Evolutionary conservation across 2,888 invertebrate genomes (phyloP), one percentile per base, ranked within the genome.

Genomic region (Nomada flava): DNA sequence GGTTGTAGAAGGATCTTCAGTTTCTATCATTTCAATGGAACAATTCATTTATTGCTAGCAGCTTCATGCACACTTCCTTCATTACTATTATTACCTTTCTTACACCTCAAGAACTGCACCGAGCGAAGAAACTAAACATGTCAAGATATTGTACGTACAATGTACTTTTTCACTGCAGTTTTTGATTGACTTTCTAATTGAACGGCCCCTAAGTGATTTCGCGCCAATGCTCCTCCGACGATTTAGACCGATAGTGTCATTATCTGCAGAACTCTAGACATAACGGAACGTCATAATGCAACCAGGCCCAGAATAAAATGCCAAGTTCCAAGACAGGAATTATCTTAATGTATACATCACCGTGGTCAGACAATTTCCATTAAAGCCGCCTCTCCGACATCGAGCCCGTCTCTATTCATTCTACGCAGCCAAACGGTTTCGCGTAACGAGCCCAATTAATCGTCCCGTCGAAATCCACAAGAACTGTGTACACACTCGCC

Each of bases 391-490:
- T 42, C 42, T 11, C 42, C n/a, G 13, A 47, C n/a, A 44, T 10
- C 2, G 18, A 26, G 3, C 29, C 20, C 55, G 13, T 36, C 13
- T 65, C 53, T 44, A 36, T 36, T 72, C 53, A n/a, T 70, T 55
- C 63, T 18, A 42, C 18, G 26, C 52, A 18, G 47, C 18, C 57
- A 47, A 57, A 65, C 64, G 63, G 50, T 50, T 74, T 18, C 20
- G 0, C 42, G 60, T 29, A 55, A 78, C 55, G 60, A 62, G n/a
- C 55, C 55, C 26, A 53, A 62, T 75, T 47, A 62, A 78, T 78
- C 75, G 50, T 47, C 47, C 60, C 47, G 67, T 62, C 62, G 50
- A 67, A 67, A 75, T 67, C 78, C n/a, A 13, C 44, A 18, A 23
- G 59, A 26, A 68, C 44, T 7, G 55, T n/a, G 63, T 23, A 20